Conservation (phyloP, 2,113 vertebrate species). For the Felis chaus region DNA sequence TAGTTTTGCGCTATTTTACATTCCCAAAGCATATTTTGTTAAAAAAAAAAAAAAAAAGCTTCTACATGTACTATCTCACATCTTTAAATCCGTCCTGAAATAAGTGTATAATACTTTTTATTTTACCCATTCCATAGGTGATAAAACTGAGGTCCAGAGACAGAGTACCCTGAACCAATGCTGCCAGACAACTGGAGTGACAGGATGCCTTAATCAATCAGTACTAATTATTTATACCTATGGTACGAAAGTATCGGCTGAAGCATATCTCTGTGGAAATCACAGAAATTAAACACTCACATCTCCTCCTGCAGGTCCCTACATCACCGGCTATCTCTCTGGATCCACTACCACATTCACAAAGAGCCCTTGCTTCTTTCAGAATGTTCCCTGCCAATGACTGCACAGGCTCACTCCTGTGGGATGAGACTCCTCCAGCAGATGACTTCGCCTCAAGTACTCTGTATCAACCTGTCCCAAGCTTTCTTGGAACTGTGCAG, state of each 20-base stretch:
- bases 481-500: background rate
- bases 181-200: background rate
- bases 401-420: too few relatives aligned
- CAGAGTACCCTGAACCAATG: background rate
- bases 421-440: background rate
- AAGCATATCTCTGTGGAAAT: accelerated
- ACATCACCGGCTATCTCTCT: background rate
- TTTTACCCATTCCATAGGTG: background rate
- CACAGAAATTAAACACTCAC: background rate
- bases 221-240: background rate
- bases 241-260: background rate
- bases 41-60: background rate
- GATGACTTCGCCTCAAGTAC: background rate
- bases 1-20: background rate
- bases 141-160: background rate
- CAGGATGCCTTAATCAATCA: background rate
- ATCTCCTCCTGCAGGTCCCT: background rate
- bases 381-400: background rate
- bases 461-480: background rate
- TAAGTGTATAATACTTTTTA: background rate
- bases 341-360: background rate
- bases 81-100: background rate
- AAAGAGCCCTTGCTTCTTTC: background rate
- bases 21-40: background rate
- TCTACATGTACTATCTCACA: background rate